A percentile compares a stretch with the other conserved stretches of the same genome.
Evolutionary conservation across 2,113 vertebrate genomes (phyloP).

Genomic region (Malaclemys terrapin): DNA sequence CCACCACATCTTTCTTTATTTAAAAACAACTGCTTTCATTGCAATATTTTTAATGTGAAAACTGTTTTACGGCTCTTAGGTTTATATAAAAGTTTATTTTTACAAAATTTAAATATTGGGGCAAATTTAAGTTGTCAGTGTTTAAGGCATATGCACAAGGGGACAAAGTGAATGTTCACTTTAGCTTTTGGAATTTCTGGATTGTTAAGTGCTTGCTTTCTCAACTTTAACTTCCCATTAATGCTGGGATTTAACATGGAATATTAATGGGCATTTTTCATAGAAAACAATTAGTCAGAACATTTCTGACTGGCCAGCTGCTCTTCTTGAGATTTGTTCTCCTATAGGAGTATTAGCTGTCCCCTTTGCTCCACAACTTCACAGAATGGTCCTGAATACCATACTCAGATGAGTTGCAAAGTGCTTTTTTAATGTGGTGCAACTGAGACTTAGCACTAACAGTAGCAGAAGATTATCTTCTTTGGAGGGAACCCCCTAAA

Average conservation of each 20-base stretch:
- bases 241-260: conserved; percentile 17
- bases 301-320: conserved; percentile 4
- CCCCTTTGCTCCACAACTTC: neutral
- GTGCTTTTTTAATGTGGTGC: fast-evolving
- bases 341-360: neutral
- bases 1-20: fast-evolving
- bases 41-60: fast-evolving
- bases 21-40: fast-evolving
- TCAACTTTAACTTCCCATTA: neutral
- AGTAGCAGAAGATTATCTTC: fast-evolving
- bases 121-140: fast-evolving
- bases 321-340: neutral
- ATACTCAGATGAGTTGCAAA: fast-evolving
- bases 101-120: fast-evolving
- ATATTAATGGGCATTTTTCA: conserved; percentile 30
- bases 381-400: fast-evolving
- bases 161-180: fast-evolving
- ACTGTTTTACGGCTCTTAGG: neutral
- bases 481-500: neutral
- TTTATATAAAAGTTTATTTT: fast-evolving
- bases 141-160: fast-evolving
- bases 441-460: fast-evolving
- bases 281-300: conserved; percentile 20
- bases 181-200: neutral
- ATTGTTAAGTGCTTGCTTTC: neutral